Conservation (phyloP, 2,113 vertebrate genomes). For the Pica pica region DNA sequence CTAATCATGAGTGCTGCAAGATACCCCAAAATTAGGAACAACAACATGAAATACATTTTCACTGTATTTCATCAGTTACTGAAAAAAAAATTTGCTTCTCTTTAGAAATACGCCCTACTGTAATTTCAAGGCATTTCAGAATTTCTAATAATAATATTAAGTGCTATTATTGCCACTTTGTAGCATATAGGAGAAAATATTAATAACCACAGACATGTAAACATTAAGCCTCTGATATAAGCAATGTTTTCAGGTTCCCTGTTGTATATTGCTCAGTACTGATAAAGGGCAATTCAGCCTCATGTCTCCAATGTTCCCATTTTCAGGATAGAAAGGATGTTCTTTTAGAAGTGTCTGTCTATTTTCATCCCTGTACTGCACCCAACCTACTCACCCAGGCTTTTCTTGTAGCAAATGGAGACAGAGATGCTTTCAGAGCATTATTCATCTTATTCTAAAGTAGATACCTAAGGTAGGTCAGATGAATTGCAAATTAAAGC, state of each 20-base stretch:
- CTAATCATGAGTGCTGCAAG: not conserved
- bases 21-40: fast-evolving
- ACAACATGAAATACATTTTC: not conserved
- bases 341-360: not conserved
- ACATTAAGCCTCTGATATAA: not conserved
- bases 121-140: not conserved
- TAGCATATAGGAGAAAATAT: not conserved
- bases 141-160: not conserved
- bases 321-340: not conserved
- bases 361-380: not conserved
- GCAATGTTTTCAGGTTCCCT: not conserved
- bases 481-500: not conserved
- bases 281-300: not conserved
- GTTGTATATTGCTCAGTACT: not conserved
- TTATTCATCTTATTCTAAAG: conserved; percentile 8
- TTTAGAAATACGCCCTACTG: not conserved
- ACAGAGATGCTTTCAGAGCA: not conserved
- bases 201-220: not conserved
- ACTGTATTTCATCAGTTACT: not conserved
- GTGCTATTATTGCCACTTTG: not conserved
- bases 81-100: not conserved
- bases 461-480: not conserved
- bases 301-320: not conserved
- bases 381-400: not conserved
- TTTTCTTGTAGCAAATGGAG: not conserved